Conservation (phyloP, 64 coral and sea anemone species). For the Montipora cactus region DNA sequence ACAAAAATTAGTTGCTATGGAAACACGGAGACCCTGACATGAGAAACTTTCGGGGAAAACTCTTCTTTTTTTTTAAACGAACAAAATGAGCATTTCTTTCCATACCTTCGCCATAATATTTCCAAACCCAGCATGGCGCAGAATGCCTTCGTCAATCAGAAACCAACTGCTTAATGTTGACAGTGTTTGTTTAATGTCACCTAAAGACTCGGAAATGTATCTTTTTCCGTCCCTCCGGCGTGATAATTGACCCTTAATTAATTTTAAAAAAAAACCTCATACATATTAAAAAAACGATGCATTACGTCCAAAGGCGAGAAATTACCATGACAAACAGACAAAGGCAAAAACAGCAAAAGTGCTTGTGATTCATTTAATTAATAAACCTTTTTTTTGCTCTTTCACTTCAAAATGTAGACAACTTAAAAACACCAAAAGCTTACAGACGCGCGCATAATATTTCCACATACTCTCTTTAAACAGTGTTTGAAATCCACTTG, state of each 20-base stretch:
- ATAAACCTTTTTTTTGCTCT: background rate
- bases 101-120: background rate
- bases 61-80: background rate
- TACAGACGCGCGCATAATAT: too few relatives aligned
- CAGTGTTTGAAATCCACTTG: too few relatives aligned
- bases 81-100: background rate
- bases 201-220: background rate
- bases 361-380: background rate
- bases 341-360: background rate
- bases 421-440: too few relatives aligned
- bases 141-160: background rate
- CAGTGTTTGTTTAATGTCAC: slow-evolving; percentile 33
- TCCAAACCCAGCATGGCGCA: background rate
- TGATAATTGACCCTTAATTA: background rate
- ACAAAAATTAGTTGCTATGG: slow-evolving; percentile 28
- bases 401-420: background rate
- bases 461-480: too few relatives aligned
- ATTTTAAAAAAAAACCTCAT: background rate
- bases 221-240: background rate
- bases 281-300: background rate
- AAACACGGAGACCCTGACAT: background rate
- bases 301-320: background rate
- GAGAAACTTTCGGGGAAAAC: background rate
- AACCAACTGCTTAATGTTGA: background rate
- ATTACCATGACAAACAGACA: background rate